Conservation (phyloP, 2,113 vertebrate genomes). For the Camarhynchus parvulus region DNA sequence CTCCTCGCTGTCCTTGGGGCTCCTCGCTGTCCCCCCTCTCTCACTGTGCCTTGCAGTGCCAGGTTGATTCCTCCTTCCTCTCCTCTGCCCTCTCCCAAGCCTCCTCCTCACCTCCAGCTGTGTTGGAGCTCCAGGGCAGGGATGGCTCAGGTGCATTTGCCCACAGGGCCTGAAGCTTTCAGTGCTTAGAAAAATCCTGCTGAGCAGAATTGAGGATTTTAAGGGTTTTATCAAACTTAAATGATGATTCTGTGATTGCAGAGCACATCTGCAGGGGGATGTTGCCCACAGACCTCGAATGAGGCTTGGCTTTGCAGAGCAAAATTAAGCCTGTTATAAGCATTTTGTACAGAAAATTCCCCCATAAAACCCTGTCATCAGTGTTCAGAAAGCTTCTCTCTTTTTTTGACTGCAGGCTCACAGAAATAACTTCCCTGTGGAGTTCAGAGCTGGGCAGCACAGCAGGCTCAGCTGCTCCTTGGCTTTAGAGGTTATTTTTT, state of each 20-base stretch:
- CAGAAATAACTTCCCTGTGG: neutral
- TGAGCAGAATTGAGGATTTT: neutral
- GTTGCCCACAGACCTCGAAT: neutral
- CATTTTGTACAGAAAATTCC: neutral
- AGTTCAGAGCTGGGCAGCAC: neutral
- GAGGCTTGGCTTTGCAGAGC: neutral
- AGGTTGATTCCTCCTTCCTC: fast-evolving
- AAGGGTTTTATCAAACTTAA: neutral
- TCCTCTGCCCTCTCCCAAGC: neutral
- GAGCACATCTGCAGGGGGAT: neutral
- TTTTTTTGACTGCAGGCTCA: neutral
- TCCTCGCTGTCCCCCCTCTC: neutral
- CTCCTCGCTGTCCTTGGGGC: fast-evolving
- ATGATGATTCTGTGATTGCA: neutral
- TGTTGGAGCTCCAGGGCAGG: neutral
- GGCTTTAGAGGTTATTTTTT: neutral
- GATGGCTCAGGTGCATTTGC: neutral
- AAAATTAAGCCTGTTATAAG: neutral
- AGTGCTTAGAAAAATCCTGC: neutral
- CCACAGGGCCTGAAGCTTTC: neutral
- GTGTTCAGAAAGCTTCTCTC: neutral
- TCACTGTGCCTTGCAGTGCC: neutral
- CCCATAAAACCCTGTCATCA: neutral
- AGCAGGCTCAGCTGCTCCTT: neutral
- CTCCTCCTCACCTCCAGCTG: neutral